Evolutionary conservation across 2,797 vertebrate genomes (phyloP), one percentile per base, ranked within the genome.

Genomic region (Trichosurus vulpecula): DNA sequence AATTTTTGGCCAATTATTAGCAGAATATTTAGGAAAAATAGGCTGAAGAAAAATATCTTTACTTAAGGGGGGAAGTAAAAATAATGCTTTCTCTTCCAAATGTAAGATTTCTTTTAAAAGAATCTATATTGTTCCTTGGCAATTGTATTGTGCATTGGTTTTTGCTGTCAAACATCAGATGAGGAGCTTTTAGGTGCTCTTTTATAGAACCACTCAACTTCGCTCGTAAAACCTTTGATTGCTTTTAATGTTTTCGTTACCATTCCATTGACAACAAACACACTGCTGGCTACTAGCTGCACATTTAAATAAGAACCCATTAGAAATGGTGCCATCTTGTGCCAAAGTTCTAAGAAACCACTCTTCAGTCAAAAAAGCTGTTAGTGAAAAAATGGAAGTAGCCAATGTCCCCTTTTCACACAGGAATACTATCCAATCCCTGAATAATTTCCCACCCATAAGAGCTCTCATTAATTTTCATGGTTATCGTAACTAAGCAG

Each of bases 241-340:
- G 53, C 14, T 2, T 94, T 30, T 96, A 54, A 54, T 92, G 54
- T 58, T 97, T 94, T 96, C 55, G 95, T 93, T 92, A 93, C 55
- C 41, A 95, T 52, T 94, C 66, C 93, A 91, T 94, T 31, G 95
- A 94, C 97, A 94, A 53, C n/a, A 96, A 94, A 92, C 95, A 91
- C 94, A 95, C 53, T 95, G 94, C 91, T 14, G 90, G 14, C 52
- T 54, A 91, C 66, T 96, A 92, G 66, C 52, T 96, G 74, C 93
- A 95, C 87, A 61, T 96, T 95, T 94, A 95, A 95, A 96, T 54
- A 91, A 96, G 94, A 90, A 12, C 16, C 41, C 96, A 91, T 96
- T 96, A 93, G 52, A 90, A 55, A 47, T 90, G 54, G n/a, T 89
- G 56, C 94, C 61, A 91, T 94, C 97, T 96, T 30, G 47, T 95